A percentile compares a stretch with the other conserved stretches of the same genome.
These are phyloP conservation scores for Eulemur rubriventer DNA, from an alignment of 2,797 vertebrate genomes.

Conservation along the genomic window DNA sequence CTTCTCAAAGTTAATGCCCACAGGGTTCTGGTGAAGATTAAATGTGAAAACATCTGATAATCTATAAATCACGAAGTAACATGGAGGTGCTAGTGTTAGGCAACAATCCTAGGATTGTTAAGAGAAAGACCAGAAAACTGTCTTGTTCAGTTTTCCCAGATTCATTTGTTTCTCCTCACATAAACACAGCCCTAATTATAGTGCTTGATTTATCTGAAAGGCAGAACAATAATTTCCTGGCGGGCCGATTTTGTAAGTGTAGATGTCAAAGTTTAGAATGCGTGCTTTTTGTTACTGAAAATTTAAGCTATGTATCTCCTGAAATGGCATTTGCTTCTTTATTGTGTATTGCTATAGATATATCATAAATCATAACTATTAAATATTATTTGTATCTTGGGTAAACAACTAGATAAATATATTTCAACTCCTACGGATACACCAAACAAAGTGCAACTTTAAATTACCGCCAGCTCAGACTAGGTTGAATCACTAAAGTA, in stretches of 20 bases:
- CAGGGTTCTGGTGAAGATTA: background rate
- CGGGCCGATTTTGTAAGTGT: rapidly evolving
- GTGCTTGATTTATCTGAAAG: background rate
- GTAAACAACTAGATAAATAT: background rate
- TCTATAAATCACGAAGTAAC: background rate
- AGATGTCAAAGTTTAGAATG: background rate
- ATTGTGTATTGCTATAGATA: background rate
- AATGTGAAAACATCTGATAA: background rate
- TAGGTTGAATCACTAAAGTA: background rate
- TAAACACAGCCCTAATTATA: slow-evolving; percentile 6
- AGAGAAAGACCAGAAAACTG: background rate
- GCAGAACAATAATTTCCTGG: background rate
- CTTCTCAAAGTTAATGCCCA: background rate
- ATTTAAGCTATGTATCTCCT: background rate
- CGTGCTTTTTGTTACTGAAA: background rate
- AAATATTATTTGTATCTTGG: background rate
- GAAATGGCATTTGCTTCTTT: background rate
- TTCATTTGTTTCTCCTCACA: slow-evolving; percentile 14
- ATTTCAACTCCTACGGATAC: background rate
- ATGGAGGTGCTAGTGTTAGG: background rate
- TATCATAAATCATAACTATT: background rate
- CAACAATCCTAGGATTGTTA: background rate
- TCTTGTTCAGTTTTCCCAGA: background rate
- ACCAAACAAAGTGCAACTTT: background rate
- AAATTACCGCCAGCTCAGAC: background rate